Evolutionary conservation across 2,888 invertebrate genomes (phyloP).

Genomic region (Drosophila fulvimacula): DNA sequence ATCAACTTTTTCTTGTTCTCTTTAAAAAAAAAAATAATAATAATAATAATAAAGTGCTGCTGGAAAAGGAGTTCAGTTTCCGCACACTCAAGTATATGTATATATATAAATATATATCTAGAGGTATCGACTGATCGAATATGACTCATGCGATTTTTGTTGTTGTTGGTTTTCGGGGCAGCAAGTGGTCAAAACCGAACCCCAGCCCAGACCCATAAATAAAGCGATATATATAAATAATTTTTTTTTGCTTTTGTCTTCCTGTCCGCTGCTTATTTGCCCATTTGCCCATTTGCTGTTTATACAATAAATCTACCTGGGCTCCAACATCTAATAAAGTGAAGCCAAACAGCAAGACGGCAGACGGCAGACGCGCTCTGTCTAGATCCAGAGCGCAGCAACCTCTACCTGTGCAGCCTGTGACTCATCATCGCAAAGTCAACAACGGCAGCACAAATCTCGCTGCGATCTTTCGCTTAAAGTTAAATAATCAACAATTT

Average conservation of each 20-base stretch:
- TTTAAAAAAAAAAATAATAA: conserved; percentile 33
- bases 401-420: conserved; percentile 39
- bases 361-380: conserved; percentile 17
- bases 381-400: conserved; percentile 16
- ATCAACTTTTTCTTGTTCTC: conserved; percentile 56
- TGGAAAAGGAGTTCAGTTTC: conserved; percentile 71
- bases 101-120: conserved; percentile 21
- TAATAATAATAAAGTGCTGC: conserved; percentile 60
- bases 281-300: conserved; percentile 68
- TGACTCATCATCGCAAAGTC: conserved; percentile 57
- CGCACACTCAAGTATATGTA: conserved; percentile 51
- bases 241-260: conserved; percentile 27
- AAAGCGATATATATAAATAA: conserved; percentile 59
- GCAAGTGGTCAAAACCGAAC: conserved; percentile 61
- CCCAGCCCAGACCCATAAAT: conserved; percentile 67
- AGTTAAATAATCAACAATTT: conserved; percentile 65
- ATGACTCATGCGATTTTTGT: conserved; percentile 50
- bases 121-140: conserved; percentile 30
- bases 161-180: conserved; percentile 44
- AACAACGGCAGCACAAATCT: conserved; percentile 30
- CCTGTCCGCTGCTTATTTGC: conserved; percentile 60
- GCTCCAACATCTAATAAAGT: conserved; percentile 61
- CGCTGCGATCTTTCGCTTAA: conserved; percentile 23
- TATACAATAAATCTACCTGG: conserved; percentile 77
- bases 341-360: conserved; percentile 44